These are phyloP conservation scores for Meiosimyza platycephala DNA, from an alignment of 2,888 invertebrate species.

Conservation along the genomic window DNA sequence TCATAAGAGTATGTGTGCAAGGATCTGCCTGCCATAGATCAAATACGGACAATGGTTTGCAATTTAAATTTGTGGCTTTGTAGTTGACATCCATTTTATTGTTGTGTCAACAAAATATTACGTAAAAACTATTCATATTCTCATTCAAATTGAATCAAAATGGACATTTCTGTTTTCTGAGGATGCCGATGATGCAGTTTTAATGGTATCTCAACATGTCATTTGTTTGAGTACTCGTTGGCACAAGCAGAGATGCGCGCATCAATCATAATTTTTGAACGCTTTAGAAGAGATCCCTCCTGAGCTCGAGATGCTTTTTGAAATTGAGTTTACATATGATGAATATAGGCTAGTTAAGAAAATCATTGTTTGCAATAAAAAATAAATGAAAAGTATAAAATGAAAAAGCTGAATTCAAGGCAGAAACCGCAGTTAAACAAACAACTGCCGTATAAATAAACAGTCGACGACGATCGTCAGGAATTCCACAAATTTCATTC, in stretches of 20 bases:
- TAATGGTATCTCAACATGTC: conserved; percentile 26
- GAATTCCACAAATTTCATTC: conserved; percentile 28
- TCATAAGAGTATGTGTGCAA: not conserved
- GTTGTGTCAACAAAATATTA: conserved; percentile 62
- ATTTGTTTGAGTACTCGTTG: conserved; percentile 4
- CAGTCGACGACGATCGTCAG: not conserved
- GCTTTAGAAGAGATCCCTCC: no score
- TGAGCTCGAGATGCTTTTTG: no score
- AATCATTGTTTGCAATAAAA: no score
- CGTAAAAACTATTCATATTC: conserved; percentile 44
- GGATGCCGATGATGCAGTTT: conserved; percentile 30
- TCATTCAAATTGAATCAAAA: not conserved
- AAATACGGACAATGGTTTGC: conserved; percentile 34
- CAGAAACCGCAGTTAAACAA: no score
- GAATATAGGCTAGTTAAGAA: no score
- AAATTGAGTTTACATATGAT: no score
- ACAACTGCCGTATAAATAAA: no score
- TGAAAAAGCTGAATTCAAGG: no score
- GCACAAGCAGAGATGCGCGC: conserved; percentile 1
- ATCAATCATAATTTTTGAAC: conserved; percentile 37
- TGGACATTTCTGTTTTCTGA: conserved; percentile 12
- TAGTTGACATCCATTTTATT: conserved; percentile 45
- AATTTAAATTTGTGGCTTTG: conserved; percentile 50
- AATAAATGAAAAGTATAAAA: no score
- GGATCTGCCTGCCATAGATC: conserved; percentile 8